These are phyloP conservation scores for Cinara cedri DNA, from an alignment of 2,888 invertebrate genomes.

Conservation along the genomic window DNA sequence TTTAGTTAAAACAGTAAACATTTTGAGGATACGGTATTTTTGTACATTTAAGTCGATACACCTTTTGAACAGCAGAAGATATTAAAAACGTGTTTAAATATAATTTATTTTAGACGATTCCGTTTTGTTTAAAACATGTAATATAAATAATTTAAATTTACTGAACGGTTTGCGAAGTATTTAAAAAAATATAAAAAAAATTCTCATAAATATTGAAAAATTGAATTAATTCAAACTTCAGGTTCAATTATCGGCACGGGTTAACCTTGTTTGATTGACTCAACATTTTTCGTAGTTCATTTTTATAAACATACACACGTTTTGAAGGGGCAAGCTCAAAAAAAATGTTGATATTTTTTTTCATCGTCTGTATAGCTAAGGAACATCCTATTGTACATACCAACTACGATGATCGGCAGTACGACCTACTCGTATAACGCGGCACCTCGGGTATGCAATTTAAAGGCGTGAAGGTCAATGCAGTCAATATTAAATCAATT, in stretches of 20 bases:
- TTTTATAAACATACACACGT: not conserved
- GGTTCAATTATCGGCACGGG: too few species aligned
- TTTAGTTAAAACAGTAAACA: not conserved
- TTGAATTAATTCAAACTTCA: slow-evolving; percentile 8
- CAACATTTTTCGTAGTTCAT: slow-evolving; percentile 4
- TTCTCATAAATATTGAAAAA: too few species aligned
- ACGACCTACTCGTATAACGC: too few species aligned
- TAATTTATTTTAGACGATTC: slow-evolving; percentile 25
- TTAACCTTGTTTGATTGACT: slow-evolving; percentile 6
- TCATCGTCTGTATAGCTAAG: too few species aligned
- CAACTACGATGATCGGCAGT: too few species aligned
- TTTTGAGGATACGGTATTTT: slow-evolving; percentile 7
- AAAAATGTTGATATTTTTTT: too few species aligned
- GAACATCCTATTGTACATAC: too few species aligned
- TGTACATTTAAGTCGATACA: slow-evolving; percentile 9
- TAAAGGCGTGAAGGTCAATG: too few species aligned
- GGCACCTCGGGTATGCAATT: too few species aligned
- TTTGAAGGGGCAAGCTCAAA: not conserved
- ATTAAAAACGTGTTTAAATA: not conserved
- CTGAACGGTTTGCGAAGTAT: slow-evolving; percentile 16
- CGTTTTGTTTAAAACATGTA: not conserved
- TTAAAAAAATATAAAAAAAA: slow-evolving; percentile 22
- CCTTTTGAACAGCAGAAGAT: not conserved
- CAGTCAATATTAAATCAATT: too few species aligned
- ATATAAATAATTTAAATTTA: slow-evolving; percentile 23